These are phyloP conservation scores for Drosophila pachea DNA, from an alignment of 1,140 invertebrate species.

Conservation along the genomic window DNA sequence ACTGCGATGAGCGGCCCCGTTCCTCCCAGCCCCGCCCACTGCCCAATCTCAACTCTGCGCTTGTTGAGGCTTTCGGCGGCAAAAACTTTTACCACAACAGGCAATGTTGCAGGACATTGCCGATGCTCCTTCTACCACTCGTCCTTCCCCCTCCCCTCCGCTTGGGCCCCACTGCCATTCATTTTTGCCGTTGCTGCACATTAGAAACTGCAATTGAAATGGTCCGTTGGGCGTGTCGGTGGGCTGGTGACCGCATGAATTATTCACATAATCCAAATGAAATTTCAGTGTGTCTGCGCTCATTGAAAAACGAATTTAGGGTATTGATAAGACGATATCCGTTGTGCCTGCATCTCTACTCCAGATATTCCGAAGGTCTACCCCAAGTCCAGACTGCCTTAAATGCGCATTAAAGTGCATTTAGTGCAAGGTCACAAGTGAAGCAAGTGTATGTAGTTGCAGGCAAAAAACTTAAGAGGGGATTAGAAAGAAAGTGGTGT, in stretches of 20 bases:
- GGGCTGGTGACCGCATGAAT: constrained; percentile 41
- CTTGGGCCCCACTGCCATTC: not conserved
- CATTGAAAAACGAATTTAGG: constrained; percentile 19
- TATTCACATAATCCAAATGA: constrained; percentile 38
- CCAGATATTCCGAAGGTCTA: not conserved
- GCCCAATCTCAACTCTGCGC: not conserved
- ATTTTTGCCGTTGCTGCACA: constrained; percentile 17
- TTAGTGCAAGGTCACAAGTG: not conserved
- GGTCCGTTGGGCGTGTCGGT: constrained; percentile 18
- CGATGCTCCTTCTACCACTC: constrained; percentile 11
- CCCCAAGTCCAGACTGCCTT: not conserved
- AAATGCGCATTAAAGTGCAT: constrained; percentile 10
- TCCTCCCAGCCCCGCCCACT: not conserved
- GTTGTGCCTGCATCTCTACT: not conserved
- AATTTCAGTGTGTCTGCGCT: constrained; percentile 16
- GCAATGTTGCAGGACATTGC: constrained; percentile 25
- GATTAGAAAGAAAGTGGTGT: not conserved
- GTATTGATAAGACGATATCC: constrained; percentile 15
- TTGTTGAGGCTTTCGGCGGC: not conserved
- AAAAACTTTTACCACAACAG: constrained; percentile 42
- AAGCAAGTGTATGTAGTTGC: not conserved
- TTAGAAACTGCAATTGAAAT: constrained; percentile 47
- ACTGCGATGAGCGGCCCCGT: not conserved
- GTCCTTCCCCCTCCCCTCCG: too few species aligned
- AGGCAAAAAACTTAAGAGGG: not conserved